Percentiles rank a stretch among this genome's conserved stretches.
Conservation (phyloP, 1,140 invertebrate genomes). For the Eriosoma lanigerum region DNA sequence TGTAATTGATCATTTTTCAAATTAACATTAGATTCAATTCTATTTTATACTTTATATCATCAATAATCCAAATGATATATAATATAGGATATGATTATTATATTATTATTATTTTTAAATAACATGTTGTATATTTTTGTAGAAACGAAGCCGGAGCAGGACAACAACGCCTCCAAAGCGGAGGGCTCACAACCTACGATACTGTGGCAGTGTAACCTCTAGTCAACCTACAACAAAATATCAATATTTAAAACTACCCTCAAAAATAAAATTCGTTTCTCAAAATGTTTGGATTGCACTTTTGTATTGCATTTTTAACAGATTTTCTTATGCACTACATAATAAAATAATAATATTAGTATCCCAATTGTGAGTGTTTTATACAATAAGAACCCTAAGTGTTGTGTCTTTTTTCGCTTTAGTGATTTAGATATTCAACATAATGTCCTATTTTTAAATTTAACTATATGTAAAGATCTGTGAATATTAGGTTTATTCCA, state of each 20-base stretch:
- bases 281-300: conserved; percentile 24
- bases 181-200: conserved; percentile 94
- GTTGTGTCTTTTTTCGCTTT: conserved; percentile 44
- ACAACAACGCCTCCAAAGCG: conserved; percentile 70
- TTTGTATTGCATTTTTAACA: conserved; percentile 11
- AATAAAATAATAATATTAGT: conserved; percentile 2
- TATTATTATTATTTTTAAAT: neutral
- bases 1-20: no score
- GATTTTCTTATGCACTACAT: conserved; percentile 21
- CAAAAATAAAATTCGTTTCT: neutral
- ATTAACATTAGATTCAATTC: no score
- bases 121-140: conserved; percentile 58
- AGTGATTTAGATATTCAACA: conserved; percentile 9
- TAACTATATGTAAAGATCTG: conserved; percentile 26
- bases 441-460: conserved; percentile 32
- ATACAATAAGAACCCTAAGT: conserved; percentile 17
- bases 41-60: no score
- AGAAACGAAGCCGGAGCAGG: conserved; percentile 78
- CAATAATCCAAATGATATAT: no score
- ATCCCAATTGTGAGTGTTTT: conserved; percentile 32
- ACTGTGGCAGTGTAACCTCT: conserved; percentile 95
- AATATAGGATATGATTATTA: neutral
- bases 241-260: neutral
- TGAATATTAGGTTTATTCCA: conserved; percentile 37
- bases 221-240: conserved; percentile 56